Percentiles rank a stretch among this genome's conserved stretches.
Evolutionary conservation across 1,140 invertebrate genomes (phyloP).

Genomic region (Cydia amplana): DNA sequence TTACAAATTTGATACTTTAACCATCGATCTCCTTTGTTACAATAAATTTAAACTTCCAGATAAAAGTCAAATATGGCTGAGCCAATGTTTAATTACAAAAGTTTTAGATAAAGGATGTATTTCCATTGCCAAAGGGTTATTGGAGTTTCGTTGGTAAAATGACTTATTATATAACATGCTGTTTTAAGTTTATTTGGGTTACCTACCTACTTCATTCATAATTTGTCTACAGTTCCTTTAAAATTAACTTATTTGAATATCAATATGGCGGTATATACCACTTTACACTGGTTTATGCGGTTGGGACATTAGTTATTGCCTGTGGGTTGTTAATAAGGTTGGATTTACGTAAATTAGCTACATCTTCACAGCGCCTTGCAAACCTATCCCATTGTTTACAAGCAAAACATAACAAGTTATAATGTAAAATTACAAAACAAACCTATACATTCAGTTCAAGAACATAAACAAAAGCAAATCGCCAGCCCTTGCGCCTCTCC

Average conservation of each 20-base stretch:
- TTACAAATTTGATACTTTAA: conserved; percentile 27
- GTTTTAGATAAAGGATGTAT: conserved; percentile 35
- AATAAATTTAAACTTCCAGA: conserved; percentile 35
- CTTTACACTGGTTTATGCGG: too few species aligned
- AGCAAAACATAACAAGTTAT: background rate
- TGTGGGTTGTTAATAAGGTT: too few species aligned
- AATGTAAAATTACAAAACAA: background rate
- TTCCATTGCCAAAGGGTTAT: conserved; percentile 27
- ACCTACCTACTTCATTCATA: too few species aligned
- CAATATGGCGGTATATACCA: too few species aligned
- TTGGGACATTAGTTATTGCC: too few species aligned
- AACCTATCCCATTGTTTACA: too few species aligned
- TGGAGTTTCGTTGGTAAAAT: conserved; percentile 13
- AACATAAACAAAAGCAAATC: background rate
- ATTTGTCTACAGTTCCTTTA: background rate
- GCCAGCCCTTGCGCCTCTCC: background rate
- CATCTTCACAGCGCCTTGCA: too few species aligned
- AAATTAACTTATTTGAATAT: background rate
- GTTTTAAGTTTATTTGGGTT: background rate
- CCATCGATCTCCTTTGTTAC: conserved; percentile 36
- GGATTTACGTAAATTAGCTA: too few species aligned
- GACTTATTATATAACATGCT: conserved; percentile 1
- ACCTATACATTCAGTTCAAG: background rate
- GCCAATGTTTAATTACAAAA: conserved; percentile 40
- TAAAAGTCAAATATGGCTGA: conserved; percentile 38